Percentiles rank a stretch among this genome's conserved stretches.
These are phyloP conservation scores for Chelmon rostratus DNA, from an alignment of 2,797 vertebrate species.

Conservation along the genomic window DNA sequence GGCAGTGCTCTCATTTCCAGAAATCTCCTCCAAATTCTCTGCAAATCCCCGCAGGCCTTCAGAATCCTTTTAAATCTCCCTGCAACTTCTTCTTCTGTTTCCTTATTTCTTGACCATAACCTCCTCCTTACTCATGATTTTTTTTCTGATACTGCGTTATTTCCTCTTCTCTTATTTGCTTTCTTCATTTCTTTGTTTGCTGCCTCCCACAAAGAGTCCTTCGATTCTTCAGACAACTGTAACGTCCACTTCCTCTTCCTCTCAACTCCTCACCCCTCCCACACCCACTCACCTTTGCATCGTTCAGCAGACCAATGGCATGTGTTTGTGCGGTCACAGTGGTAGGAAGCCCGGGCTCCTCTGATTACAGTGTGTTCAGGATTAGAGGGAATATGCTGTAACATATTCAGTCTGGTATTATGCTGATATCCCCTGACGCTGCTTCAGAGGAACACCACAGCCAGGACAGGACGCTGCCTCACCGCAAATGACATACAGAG, in stretches of 20 bases:
- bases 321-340: conserved; percentile 66
- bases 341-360: conserved; percentile 75
- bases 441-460: conserved; percentile 61
- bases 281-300: conserved; percentile 46
- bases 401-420: conserved; percentile 84
- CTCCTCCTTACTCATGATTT: conserved; percentile 8
- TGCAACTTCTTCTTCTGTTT: conserved; percentile 54
- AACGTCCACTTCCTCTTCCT: conserved; percentile 31
- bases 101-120: conserved; percentile 60
- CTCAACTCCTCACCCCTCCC: conserved; percentile 12
- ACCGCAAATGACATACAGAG: conserved; percentile 51
- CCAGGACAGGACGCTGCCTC: conserved; percentile 46
- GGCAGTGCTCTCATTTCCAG: conserved; percentile 81
- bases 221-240: conserved; percentile 4
- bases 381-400: conserved; percentile 83
- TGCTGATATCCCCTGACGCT: conserved; percentile 77
- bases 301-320: conserved; percentile 50
- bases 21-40: conserved; percentile 83
- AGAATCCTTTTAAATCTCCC: conserved; percentile 77
- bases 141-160: conserved; percentile 18
- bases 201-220: not conserved
- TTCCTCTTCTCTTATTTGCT: not conserved
- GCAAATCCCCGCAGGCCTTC: conserved; percentile 78
- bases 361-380: conserved; percentile 83
- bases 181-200: conserved; percentile 2